Conservation (phyloP, 2,888 invertebrate species). For the Tromatobia lineatoria region DNA sequence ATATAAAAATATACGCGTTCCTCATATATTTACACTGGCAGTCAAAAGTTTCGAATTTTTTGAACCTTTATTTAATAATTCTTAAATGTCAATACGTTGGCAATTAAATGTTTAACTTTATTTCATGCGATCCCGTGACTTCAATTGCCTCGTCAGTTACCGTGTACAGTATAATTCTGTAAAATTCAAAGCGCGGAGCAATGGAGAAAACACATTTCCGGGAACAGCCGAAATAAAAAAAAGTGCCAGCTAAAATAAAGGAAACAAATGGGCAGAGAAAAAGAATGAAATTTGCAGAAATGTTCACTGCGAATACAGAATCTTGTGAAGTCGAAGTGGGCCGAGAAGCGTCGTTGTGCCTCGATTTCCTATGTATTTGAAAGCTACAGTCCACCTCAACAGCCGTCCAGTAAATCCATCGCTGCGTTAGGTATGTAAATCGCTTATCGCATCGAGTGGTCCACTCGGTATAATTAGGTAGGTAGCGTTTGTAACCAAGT, state of each 20-base stretch:
- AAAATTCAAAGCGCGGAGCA: slow-evolving; percentile 3
- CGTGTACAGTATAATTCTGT: not conserved
- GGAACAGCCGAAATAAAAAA: slow-evolving; percentile 30
- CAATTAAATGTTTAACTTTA: not conserved
- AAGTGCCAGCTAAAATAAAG: not conserved
- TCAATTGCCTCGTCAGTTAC: not conserved
- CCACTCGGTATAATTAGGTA: slow-evolving; percentile 84
- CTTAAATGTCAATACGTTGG: too few relatives aligned
- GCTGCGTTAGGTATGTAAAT: slow-evolving; percentile 83
- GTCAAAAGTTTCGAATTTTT: too few relatives aligned
- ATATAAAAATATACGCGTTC: too few relatives aligned
- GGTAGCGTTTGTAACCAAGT: slow-evolving; percentile 70
- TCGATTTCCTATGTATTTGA: slow-evolving; percentile 21
- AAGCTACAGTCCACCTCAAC: slow-evolving; percentile 36
- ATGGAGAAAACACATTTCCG: slow-evolving; percentile 2
- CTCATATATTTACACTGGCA: too few relatives aligned
- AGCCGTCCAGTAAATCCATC: slow-evolving; percentile 82
- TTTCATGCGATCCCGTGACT: not conserved
- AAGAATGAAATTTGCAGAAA: slow-evolving; percentile 25
- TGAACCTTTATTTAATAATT: too few relatives aligned
- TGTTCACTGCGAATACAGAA: slow-evolving; percentile 24
- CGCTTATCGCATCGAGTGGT: slow-evolving; percentile 84
- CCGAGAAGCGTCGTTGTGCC: not conserved
- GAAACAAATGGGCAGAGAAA: slow-evolving; percentile 5
- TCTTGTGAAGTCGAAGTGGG: slow-evolving; percentile 7